Evolutionary conservation across 1,140 invertebrate genomes (phyloP), one percentile per base, ranked within the genome.

Genomic region (Magallana angulata): DNA sequence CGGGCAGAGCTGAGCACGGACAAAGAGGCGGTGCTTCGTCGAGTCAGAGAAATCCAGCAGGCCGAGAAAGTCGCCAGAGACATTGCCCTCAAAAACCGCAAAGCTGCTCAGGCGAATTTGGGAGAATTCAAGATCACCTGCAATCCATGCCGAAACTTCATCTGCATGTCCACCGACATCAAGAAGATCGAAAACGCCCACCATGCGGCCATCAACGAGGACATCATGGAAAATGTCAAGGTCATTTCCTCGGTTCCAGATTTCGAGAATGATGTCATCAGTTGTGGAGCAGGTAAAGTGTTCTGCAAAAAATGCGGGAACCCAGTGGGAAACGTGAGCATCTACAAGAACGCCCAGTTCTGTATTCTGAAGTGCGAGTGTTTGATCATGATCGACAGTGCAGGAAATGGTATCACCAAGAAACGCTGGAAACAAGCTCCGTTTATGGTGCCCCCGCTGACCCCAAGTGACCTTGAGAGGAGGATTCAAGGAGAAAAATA

Each of bases 51-150:
- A 16, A 71, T 90, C 18, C 92, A 93, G 86, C 87, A 82, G n/a
- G 87, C 91, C 56, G 90, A 83, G 48, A 90, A 92, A 48, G 18
- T 82, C 30, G 88, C 84, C 8, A 85, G 90, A 36, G 89, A 90
- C 48, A 24, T 82, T 11, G 86, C 90, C 57, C 83, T 76, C 7
- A 14, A 60, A 57, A 64, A 82, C 59, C 64, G 85, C n/a, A 80
- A 91, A 57, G 88, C 60, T 18, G 48, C 68, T 16, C 30, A 57
- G 7, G 57, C 88, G 14, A 68, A 82, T 1, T n/a, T 89, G 59
- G 90, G 87, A n/a, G 90, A 92, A n/a, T 90, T 90, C 87, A 86
- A 87, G 57, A 83, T 93, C 2, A 80, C 89, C 11, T 93, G 93
- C 85, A 71, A 68, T 12, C 90, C 91, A 57, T 93, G 93, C 85